Evolutionary conservation across 2,888 invertebrate species (phyloP).

Genomic region (Tipula vernalis): DNA sequence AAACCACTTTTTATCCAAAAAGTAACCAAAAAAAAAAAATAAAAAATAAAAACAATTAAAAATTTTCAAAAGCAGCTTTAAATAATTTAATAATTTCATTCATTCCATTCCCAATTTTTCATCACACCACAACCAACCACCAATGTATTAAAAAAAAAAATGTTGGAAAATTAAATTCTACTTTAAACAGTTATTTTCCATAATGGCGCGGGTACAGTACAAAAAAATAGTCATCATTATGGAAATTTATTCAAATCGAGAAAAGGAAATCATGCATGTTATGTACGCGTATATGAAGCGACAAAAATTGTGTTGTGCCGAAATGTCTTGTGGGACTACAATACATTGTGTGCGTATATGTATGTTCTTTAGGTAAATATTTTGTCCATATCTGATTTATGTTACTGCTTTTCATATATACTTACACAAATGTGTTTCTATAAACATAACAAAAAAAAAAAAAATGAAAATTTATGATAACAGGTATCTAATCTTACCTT

Average conservation of each 20-base stretch:
- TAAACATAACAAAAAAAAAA: not conserved
- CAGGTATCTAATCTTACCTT: not conserved
- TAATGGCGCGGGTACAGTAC: not conserved
- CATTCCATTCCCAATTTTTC: not conserved
- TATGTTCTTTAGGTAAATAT: not conserved
- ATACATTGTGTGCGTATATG: no score
- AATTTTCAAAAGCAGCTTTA: not conserved
- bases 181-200: not conserved
- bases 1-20: not conserved
- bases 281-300: not conserved
- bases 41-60: not conserved
- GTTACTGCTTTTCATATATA: not conserved
- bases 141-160: not conserved
- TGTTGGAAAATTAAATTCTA: not conserved
- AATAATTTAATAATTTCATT: not conserved
- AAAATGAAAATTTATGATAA: not conserved
- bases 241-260: not conserved
- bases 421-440: not conserved
- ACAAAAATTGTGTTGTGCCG: not conserved
- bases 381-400: not conserved
- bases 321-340: not conserved
- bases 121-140: not conserved
- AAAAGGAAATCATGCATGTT: not conserved
- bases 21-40: not conserved
- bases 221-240: not conserved